phyloP scores from a whole-genome alignment of 2,113 vertebrate species.

The Ammospiza caudacuta region DNA sequence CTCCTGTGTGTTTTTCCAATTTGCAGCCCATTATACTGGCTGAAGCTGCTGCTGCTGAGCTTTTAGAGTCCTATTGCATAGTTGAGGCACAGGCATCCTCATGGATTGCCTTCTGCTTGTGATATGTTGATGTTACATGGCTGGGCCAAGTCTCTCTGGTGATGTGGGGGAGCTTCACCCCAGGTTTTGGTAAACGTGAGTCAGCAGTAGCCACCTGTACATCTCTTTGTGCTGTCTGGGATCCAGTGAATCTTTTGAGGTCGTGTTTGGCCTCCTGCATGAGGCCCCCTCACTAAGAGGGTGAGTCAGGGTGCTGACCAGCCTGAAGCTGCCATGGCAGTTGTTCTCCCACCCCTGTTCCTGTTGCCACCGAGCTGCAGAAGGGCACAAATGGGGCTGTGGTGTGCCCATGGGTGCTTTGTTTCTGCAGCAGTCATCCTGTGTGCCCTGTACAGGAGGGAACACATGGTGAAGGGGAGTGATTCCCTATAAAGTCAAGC shows the following conservation, averaged over 20 bases:
- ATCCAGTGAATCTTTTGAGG: not conserved
- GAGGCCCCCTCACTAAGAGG: not conserved
- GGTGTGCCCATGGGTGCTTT: not conserved
- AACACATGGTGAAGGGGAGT: not conserved
- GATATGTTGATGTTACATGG: not conserved
- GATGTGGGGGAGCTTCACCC: not conserved
- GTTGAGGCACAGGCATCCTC: not conserved
- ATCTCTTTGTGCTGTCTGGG: not conserved
- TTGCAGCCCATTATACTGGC: not conserved
- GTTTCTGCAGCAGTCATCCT: not conserved
- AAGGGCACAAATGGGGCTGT: not conserved
- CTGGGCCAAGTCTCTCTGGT: not conserved
- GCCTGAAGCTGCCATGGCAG: not conserved
- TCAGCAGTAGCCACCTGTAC: not conserved
- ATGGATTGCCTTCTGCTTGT: not conserved
- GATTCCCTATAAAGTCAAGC: not conserved
- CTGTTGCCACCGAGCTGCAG: not conserved
- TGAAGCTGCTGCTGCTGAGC: not conserved
- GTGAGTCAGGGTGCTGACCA: not conserved
- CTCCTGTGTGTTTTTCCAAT: not conserved
- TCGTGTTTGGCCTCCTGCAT: accelerated
- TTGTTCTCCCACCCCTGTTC: not conserved
- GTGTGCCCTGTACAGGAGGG: no score
- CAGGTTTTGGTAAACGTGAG: not conserved
- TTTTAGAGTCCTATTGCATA: not conserved